Conservation (phyloP, 1,140 invertebrate genomes). For the Drosophila subpulchrella region DNA sequence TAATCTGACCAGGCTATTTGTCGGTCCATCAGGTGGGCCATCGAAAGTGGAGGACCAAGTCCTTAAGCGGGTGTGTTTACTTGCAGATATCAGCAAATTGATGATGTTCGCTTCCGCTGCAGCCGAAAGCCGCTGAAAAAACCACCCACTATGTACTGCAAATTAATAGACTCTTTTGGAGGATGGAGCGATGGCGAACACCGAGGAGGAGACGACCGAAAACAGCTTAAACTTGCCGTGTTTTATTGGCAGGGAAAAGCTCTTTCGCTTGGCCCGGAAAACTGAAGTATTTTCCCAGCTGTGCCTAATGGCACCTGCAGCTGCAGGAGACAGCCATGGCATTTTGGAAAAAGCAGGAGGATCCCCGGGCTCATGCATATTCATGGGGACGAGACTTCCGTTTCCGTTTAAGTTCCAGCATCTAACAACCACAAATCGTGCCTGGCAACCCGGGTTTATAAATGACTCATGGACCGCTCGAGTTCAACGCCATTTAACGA, state of each 20-base stretch:
- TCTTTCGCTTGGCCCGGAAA: conserved; percentile 18
- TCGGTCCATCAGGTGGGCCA: conserved; percentile 40
- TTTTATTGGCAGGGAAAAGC: conserved; percentile 48
- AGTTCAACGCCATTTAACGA: conserved; percentile 65
- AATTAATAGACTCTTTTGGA: conserved; percentile 64
- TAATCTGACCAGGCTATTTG: conserved; percentile 52
- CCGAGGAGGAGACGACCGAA: not conserved
- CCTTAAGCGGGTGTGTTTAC: conserved; percentile 37
- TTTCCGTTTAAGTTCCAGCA: conserved; percentile 29
- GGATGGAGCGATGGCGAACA: not conserved
- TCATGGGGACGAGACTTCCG: conserved; percentile 59
- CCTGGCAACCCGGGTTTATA: conserved; percentile 38
- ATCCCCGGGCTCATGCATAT: conserved; percentile 70
- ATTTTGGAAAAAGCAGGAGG: conserved; percentile 55
- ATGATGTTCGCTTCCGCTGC: conserved; percentile 52
- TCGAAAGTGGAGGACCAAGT: not conserved
- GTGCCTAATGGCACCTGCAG: conserved; percentile 57
- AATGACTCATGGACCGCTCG: conserved; percentile 60
- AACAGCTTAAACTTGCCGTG: conserved; percentile 48
- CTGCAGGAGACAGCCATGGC: conserved; percentile 29
- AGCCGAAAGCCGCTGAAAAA: conserved; percentile 10
- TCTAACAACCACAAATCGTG: conserved; percentile 10
- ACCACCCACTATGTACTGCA: conserved; percentile 49
- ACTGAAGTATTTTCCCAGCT: conserved; percentile 35
- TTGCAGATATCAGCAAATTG: conserved; percentile 62